These are phyloP conservation scores for Ficedula albicollis DNA, from an alignment of 2,797 vertebrate species.

Conservation along the genomic window DNA sequence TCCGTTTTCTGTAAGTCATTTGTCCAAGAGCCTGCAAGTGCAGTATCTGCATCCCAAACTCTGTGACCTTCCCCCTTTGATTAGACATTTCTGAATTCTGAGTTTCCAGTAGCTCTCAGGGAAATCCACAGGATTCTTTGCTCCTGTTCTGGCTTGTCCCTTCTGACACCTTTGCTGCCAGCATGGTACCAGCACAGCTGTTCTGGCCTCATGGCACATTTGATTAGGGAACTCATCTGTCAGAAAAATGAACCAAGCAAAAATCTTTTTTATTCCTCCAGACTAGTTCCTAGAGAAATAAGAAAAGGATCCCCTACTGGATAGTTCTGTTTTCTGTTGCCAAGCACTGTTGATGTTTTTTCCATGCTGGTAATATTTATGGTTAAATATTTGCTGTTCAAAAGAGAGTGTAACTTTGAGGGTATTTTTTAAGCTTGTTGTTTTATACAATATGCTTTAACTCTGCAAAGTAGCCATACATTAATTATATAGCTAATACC, in stretches of 20 bases:
- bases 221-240: neutral
- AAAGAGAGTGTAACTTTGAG: neutral
- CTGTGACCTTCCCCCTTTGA: neutral
- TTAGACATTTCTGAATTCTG: neutral
- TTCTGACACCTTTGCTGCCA: neutral
- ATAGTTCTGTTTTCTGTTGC: neutral
- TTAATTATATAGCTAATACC: neutral
- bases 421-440: neutral
- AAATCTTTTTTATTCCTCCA: neutral
- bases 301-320: neutral
- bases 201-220: fast-evolving
- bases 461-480: neutral
- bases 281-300: neutral
- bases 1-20: neutral
- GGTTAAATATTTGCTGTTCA: neutral
- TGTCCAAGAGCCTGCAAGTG: neutral
- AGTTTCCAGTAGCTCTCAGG: neutral
- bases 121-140: neutral
- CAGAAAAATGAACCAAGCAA: neutral
- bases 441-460: neutral
- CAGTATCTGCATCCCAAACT: neutral
- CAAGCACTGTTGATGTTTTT: neutral
- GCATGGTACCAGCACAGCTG: neutral
- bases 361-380: neutral
- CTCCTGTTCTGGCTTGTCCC: neutral